Percentiles rank a stretch among this genome's conserved stretches.
Conservation (phyloP, 2,797 vertebrate species). For the Artibeus jamaicensis region DNA sequence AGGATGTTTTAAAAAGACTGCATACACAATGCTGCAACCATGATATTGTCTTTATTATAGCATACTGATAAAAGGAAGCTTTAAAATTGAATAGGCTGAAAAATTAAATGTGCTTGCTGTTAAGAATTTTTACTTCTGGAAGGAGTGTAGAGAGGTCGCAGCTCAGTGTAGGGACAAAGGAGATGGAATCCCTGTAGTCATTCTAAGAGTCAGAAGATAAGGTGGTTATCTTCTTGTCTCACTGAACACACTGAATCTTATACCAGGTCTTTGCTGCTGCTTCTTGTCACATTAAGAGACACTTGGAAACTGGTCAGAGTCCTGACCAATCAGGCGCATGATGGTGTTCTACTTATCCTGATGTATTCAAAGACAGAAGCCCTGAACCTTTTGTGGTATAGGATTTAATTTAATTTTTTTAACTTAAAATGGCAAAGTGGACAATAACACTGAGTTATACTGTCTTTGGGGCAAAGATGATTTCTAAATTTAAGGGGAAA, state of each 20-base stretch:
- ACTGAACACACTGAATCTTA: not conserved
- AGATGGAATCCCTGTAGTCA: not conserved
- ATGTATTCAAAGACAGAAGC: not conserved
- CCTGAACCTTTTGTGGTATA: not conserved
- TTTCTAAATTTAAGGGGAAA: too few species aligned
- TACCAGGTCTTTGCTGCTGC: not conserved
- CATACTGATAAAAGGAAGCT: constrained; percentile 30
- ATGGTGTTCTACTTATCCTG: not conserved
- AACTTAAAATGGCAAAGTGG: constrained; percentile 12
- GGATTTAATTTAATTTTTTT: not conserved
- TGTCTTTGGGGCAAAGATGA: not conserved
- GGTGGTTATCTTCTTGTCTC: not conserved
- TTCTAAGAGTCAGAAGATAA: not conserved
- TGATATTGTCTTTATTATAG: not conserved
- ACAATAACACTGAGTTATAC: not conserved
- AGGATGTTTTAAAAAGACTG: not conserved
- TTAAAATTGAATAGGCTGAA: constrained; percentile 17
- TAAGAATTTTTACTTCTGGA: constrained; percentile 21
- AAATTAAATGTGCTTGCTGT: not conserved
- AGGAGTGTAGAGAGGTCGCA: not conserved
- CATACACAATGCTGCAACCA: not conserved
- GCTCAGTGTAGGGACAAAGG: not conserved
- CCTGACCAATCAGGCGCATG: not conserved
- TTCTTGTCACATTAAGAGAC: not conserved
- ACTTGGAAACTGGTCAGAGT: not conserved